Evolutionary conservation across 2,888 invertebrate species (phyloP).

Genomic region (Calliphora vomitoria): DNA sequence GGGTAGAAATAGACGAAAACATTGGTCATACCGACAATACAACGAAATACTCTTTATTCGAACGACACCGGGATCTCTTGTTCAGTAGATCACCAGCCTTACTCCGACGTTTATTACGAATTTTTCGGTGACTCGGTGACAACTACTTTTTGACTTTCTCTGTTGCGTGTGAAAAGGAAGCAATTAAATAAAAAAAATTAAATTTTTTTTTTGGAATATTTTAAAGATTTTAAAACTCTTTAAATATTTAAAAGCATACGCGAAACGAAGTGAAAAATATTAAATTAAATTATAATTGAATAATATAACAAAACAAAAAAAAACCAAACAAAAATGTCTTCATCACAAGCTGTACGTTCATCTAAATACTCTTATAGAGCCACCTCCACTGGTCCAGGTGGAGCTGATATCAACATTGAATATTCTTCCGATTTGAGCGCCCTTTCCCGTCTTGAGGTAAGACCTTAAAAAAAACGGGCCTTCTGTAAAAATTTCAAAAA

Average conservation of each 20-base stretch:
- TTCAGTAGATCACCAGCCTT: conserved; percentile 86
- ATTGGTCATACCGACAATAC: conserved; percentile 79
- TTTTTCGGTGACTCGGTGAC: conserved; percentile 85
- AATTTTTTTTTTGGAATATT: conserved; percentile 54
- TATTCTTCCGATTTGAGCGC: conserved; percentile 97
- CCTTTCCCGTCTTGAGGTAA: conserved; percentile 98
- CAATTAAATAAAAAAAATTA: conserved; percentile 52
- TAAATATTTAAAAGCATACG: conserved; percentile 72
- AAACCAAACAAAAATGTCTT: conserved; percentile 87
- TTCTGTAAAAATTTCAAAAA: not conserved
- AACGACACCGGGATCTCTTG: conserved; percentile 85
- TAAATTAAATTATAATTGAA: conserved; percentile 68
- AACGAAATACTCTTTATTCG: conserved; percentile 85
- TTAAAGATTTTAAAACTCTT: conserved; percentile 20
- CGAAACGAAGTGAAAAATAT: conserved; percentile 72
- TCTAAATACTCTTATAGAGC: conserved; percentile 97
- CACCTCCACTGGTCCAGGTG: conserved; percentile 92
- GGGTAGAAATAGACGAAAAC: conserved; percentile 79
- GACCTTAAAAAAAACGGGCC: conserved; percentile 78
- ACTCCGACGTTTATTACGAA: conserved; percentile 85
- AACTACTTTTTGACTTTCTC: conserved; percentile 81
- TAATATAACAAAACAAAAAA: conserved; percentile 31
- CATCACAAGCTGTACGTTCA: conserved; percentile 91
- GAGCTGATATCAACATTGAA: conserved; percentile 97
- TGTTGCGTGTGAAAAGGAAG: conserved; percentile 77